Percentiles rank a stretch among this genome's conserved stretches.
Conservation (phyloP, 2,888 invertebrate genomes). For the Crepidodera aurea region DNA sequence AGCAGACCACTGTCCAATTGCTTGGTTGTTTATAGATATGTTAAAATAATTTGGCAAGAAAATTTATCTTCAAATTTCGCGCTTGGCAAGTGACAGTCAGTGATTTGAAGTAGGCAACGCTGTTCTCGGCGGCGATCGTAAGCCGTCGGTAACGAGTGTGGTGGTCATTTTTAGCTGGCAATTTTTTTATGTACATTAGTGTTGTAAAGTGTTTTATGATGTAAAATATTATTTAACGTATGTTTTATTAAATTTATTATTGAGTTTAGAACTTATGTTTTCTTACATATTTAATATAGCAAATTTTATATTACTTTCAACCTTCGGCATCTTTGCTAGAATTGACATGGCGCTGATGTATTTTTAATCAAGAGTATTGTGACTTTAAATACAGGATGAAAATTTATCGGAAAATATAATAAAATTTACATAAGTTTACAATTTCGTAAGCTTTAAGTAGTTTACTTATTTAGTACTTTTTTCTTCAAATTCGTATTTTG, state of each 20-base stretch:
- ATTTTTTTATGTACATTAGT: slow-evolving; percentile 6
- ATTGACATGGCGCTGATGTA: slow-evolving; percentile 50
- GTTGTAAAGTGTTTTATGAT: slow-evolving; percentile 8
- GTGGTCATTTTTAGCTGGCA: background rate
- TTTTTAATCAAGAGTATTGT: slow-evolving; percentile 32
- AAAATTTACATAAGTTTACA: background rate
- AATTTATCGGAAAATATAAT: background rate
- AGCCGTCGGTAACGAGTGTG: slow-evolving; percentile 24
- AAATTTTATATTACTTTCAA: background rate
- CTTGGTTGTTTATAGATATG: too few relatives aligned
- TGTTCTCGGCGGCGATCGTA: background rate
- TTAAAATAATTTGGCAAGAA: too few relatives aligned
- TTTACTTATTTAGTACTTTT: too few relatives aligned
- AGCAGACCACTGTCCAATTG: too few relatives aligned
- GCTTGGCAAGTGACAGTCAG: too few relatives aligned
- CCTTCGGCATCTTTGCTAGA: slow-evolving; percentile 26
- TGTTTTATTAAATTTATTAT: background rate
- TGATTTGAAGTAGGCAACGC: too few relatives aligned
- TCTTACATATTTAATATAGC: background rate
- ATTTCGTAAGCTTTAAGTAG: background rate
- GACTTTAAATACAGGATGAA: slow-evolving; percentile 13
- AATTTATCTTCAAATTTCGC: too few relatives aligned
- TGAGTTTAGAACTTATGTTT: background rate
- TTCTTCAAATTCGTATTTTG: too few relatives aligned
- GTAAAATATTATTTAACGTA: slow-evolving; percentile 5